Percentiles rank a stretch among this genome's conserved stretches.
These are phyloP conservation scores for Rhinoptilus africanus DNA, from an alignment of 2,113 vertebrate species.

Conservation along the genomic window DNA sequence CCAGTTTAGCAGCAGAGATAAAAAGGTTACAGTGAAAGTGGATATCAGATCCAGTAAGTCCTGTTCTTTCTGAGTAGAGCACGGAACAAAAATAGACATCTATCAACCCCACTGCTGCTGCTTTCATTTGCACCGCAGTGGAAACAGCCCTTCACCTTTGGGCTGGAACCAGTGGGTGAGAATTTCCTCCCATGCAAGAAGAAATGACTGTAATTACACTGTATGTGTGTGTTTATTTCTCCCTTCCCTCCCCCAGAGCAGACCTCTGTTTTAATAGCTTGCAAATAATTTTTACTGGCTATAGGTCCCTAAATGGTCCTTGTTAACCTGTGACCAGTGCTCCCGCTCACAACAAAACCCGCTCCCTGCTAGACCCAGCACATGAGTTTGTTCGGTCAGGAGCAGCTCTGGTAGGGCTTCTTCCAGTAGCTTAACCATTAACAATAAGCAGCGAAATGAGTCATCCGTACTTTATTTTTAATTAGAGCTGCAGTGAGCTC, in stretches of 20 bases:
- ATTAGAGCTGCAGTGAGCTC: conserved; percentile 25
- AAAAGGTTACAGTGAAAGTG: not conserved
- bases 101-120: not conserved
- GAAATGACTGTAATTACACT: not conserved
- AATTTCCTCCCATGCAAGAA: not conserved
- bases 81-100: not conserved
- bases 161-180: not conserved
- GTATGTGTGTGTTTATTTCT: not conserved
- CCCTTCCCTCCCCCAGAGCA: not conserved
- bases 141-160: not conserved
- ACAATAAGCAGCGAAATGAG: conserved; percentile 39
- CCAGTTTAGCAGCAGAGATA: not conserved
- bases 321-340: not conserved
- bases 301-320: not conserved
- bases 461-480: conserved; percentile 49
- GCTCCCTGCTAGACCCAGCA: not conserved
- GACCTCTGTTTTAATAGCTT: not conserved
- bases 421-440: conserved; percentile 48
- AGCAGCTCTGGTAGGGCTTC: conserved; percentile 13
- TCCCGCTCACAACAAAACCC: not conserved
- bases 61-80: not conserved
- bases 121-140: not conserved
- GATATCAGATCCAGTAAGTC: not conserved
- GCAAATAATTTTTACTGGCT: not conserved
- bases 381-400: not conserved